Percentiles rank a stretch among this genome's conserved stretches.
These are phyloP conservation scores for Chydorus sphaericus DNA, from an alignment of 2,888 invertebrate species.

Conservation along the genomic window DNA sequence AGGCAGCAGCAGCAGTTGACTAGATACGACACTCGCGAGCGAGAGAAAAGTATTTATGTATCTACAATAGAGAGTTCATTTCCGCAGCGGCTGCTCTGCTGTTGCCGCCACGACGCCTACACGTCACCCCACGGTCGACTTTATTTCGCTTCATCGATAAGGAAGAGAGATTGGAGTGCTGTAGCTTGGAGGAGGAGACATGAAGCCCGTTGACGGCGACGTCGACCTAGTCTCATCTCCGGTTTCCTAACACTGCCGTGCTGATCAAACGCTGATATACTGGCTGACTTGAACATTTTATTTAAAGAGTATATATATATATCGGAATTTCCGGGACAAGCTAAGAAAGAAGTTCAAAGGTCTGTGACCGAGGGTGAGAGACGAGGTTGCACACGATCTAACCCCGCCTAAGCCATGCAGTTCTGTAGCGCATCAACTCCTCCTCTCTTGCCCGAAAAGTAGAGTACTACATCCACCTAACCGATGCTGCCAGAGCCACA, in stretches of 20 bases:
- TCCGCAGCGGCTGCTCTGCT: constrained; percentile 4
- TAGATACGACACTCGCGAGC: background rate
- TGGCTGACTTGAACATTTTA: background rate
- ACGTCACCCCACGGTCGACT: too few species aligned
- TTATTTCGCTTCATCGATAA: too few species aligned
- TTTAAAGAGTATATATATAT: too few species aligned
- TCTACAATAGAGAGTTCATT: constrained; percentile 1
- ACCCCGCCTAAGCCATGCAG: background rate
- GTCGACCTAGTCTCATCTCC: constrained; percentile 5
- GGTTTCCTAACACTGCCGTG: background rate
- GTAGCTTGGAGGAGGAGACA: background rate
- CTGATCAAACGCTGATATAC: background rate
- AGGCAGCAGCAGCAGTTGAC: background rate
- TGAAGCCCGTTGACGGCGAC: background rate
- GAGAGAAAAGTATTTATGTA: background rate
- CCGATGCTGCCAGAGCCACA: too few species aligned
- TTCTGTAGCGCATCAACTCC: background rate
- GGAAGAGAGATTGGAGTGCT: too few species aligned
- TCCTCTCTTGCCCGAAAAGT: too few species aligned
- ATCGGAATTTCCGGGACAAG: background rate
- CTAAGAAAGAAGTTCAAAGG: background rate
- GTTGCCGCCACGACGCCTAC: too few species aligned
- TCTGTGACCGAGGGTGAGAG: background rate
- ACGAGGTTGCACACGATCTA: constrained; percentile 3
- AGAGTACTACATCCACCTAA: too few species aligned